Evolutionary conservation across 2,888 invertebrate genomes (phyloP).

Genomic region (Piscicola geometra): DNA sequence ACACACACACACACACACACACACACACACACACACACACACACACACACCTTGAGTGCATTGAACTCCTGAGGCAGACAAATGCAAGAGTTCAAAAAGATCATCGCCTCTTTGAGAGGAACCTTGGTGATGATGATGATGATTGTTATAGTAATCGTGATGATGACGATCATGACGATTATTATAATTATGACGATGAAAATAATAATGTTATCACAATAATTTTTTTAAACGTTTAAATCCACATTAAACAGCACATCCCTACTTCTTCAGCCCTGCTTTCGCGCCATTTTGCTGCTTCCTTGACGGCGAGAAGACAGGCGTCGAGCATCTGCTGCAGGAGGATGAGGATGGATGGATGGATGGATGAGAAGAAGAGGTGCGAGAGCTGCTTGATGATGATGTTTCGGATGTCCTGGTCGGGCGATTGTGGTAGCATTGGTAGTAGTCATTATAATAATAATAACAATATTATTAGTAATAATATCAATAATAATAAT

Average conservation of each 20-base stretch:
- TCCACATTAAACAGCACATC: background rate
- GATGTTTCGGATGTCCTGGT: background rate
- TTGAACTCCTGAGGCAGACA: constrained; percentile 3
- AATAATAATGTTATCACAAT: background rate
- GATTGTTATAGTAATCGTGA: background rate
- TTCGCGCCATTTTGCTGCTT: too few relatives aligned
- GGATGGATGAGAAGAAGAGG: background rate
- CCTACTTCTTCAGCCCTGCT: too few relatives aligned
- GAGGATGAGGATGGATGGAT: background rate
- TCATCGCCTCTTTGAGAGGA: background rate
- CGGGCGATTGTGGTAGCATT: background rate
- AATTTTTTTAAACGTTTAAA: background rate
- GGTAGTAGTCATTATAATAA: background rate
- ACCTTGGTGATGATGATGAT: background rate
- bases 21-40: too few relatives aligned
- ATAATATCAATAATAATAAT: too few relatives aligned
- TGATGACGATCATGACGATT: constrained; percentile 29
- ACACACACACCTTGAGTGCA: background rate
- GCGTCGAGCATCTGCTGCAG: background rate
- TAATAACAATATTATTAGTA: background rate
- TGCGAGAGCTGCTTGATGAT: background rate
- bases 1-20: too few relatives aligned
- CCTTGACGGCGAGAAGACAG: background rate
- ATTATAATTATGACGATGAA: constrained; percentile 18
- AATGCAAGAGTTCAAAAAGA: background rate